Evolutionary conservation across 2,888 invertebrate genomes (phyloP).

Genomic region (Amphipoea oculea): DNA sequence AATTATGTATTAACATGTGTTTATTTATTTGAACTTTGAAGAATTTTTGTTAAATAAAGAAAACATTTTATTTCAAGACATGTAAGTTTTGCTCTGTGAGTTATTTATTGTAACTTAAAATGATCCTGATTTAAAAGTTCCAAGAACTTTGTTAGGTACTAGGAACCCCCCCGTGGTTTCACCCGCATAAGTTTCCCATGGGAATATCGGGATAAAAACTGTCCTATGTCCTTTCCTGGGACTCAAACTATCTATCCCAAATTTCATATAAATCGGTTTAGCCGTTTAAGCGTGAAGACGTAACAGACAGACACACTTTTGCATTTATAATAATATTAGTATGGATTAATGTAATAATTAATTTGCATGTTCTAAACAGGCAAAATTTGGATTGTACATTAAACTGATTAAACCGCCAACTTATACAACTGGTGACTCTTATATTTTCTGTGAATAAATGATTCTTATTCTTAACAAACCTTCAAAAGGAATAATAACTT

Average conservation of each 20-base stretch:
- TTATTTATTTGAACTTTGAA: neutral
- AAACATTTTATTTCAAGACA: neutral
- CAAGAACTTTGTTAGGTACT: neutral
- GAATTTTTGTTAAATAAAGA: neutral
- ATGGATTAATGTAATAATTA: neutral
- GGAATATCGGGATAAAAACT: too few relatives aligned
- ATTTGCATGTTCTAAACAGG: neutral
- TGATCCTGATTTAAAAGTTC: neutral
- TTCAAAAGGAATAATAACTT: conserved; percentile 95
- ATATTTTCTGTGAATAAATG: neutral
- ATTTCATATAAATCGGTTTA: too few relatives aligned
- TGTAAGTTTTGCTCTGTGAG: neutral
- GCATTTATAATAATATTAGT: too few relatives aligned
- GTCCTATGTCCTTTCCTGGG: too few relatives aligned
- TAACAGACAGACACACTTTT: too few relatives aligned
- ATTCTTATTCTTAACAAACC: conserved; percentile 80
- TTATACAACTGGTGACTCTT: neutral
- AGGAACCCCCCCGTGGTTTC: too few relatives aligned
- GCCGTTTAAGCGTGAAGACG: too few relatives aligned
- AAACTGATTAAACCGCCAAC: neutral
- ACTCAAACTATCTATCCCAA: too few relatives aligned
- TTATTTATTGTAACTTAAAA: neutral
- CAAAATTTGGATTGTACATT: neutral
- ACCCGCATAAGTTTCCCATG: too few relatives aligned
- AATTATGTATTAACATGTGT: neutral